A percentile compares a stretch with the other conserved stretches of the same genome.
These are phyloP conservation scores for Amphipoea lucens DNA, from an alignment of 2,888 invertebrate genomes.

Conservation along the genomic window DNA sequence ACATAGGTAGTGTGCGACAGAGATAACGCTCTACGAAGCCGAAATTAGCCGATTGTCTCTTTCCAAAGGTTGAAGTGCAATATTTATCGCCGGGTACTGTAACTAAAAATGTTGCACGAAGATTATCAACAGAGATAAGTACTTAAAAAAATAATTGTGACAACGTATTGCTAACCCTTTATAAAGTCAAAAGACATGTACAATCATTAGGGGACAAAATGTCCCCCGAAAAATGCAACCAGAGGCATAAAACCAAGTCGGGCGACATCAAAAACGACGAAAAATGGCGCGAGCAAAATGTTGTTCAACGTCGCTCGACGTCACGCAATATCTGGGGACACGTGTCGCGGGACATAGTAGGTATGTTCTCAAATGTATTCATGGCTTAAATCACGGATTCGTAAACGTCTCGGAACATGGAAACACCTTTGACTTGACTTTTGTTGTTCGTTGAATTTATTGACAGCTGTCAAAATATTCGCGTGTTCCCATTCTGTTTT, in stretches of 20 bases:
- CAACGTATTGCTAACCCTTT: not conserved
- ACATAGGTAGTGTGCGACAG: no score
- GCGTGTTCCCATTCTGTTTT: not conserved
- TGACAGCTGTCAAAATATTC: slow-evolving; percentile 2
- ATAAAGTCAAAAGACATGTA: not conserved
- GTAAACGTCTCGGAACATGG: not conserved
- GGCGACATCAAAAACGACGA: not conserved
- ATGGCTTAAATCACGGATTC: not conserved
- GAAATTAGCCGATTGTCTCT: no score
- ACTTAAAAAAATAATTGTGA: no score
- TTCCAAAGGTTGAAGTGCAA: no score
- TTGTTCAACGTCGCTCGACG: not conserved
- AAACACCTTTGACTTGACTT: not conserved
- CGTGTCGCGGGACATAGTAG: no score
- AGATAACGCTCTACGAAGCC: no score
- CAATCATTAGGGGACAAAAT: not conserved
- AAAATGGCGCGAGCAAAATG: not conserved
- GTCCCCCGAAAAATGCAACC: not conserved
- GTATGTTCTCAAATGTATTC: not conserved
- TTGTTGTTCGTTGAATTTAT: not conserved
- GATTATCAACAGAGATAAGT: no score
- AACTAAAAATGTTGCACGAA: no score
- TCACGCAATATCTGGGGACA: not conserved
- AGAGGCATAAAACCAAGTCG: no score
- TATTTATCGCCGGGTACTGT: no score